A percentile compares a stretch with the other conserved stretches of the same genome.
These are phyloP conservation scores for Meiosimyza platycephala DNA, from an alignment of 2,888 invertebrate species.

Conservation along the genomic window DNA sequence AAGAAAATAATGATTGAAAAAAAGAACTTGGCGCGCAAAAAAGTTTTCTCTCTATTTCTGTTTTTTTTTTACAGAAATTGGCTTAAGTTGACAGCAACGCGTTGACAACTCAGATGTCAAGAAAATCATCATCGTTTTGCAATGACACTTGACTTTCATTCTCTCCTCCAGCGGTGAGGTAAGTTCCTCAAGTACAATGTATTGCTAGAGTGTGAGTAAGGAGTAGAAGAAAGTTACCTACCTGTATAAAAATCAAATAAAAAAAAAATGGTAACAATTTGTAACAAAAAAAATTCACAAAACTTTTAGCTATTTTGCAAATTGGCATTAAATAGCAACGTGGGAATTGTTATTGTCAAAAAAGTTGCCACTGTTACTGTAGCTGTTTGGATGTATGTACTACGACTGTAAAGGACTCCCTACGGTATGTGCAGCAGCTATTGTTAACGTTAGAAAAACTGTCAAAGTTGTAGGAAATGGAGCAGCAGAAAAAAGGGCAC, in stretches of 20 bases:
- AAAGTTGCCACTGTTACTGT: not conserved
- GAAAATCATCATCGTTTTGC: slow-evolving; percentile 9
- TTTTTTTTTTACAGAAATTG: slow-evolving; percentile 2
- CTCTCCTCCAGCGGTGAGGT: not conserved
- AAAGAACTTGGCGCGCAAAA: not conserved
- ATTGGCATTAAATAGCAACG: slow-evolving; percentile 36
- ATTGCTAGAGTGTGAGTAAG: not conserved
- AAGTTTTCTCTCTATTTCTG: not conserved
- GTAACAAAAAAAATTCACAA: slow-evolving; percentile 3
- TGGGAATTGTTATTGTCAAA: slow-evolving; percentile 35
- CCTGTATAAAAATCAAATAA: not conserved
- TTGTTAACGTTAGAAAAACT: too few relatives aligned
- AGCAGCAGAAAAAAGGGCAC: too few relatives aligned
- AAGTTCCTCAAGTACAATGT: not conserved
- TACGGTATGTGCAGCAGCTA: too few relatives aligned
- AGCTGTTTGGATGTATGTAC: too few relatives aligned
- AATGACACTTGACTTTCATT: not conserved
- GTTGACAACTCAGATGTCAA: too few relatives aligned
- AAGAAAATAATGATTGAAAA: slow-evolving; percentile 21
- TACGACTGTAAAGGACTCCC: too few relatives aligned
- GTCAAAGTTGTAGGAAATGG: too few relatives aligned
- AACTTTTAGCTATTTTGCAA: slow-evolving; percentile 35
- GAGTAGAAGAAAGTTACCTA: not conserved
- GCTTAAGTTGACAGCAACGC: slow-evolving; percentile 7
- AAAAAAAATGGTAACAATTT: not conserved